Conservation (phyloP, 2,797 vertebrate genomes). For the Uromys caudimaculatus region DNA sequence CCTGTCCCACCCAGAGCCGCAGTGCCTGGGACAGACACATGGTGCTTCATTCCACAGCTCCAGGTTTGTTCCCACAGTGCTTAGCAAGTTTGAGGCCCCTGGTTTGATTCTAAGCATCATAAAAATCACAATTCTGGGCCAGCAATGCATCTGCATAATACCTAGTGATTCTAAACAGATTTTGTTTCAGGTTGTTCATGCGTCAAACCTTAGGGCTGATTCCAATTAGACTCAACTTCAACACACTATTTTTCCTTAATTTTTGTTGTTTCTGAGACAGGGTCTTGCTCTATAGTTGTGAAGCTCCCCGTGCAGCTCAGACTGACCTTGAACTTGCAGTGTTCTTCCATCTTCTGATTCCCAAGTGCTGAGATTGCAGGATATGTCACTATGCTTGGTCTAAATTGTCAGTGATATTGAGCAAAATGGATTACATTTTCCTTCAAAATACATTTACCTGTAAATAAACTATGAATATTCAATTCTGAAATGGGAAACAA, state of each 20-base stretch:
- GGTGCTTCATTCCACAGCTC: too few relatives aligned
- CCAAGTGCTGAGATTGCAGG: background rate
- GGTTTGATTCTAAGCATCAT: background rate
- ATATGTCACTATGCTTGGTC: background rate
- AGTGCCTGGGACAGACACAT: too few relatives aligned
- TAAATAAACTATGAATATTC: slow-evolving; percentile 54
- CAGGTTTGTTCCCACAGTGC: too few relatives aligned
- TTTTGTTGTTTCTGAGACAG: background rate
- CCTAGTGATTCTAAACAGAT: background rate
- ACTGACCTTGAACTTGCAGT: background rate
- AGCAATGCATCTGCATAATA: background rate
- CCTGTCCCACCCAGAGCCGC: too few relatives aligned
- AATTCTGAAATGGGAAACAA: slow-evolving; percentile 52
- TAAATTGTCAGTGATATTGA: background rate
- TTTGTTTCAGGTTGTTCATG: slow-evolving; percentile 15
- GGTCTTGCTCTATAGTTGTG: background rate
- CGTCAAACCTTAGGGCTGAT: background rate
- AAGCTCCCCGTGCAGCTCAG: background rate
- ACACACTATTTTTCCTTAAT: background rate
- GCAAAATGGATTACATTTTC: background rate
- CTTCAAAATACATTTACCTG: slow-evolving; percentile 26
- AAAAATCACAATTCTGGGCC: background rate
- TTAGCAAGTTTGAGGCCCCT: background rate
- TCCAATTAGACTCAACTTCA: slow-evolving; percentile 5
- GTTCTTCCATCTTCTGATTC: background rate